Percentiles rank a stretch among this genome's conserved stretches.
Evolutionary conservation across 2,797 vertebrate genomes (phyloP).

Genomic region (Acanthurus tractus): DNA sequence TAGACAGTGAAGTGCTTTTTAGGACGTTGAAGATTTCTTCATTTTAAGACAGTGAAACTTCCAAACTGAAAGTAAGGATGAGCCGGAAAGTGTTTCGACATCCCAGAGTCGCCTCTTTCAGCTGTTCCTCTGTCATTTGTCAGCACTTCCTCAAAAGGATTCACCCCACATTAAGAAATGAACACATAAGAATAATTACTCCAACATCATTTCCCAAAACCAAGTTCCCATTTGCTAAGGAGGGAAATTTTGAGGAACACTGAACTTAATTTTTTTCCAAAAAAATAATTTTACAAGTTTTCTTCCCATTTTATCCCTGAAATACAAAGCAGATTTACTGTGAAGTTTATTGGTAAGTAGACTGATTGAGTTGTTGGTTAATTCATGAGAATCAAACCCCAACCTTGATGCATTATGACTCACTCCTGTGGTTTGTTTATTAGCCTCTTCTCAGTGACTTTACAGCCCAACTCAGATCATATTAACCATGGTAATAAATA

Average conservation of each 20-base stretch:
- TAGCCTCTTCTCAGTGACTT: slow-evolving; percentile 6
- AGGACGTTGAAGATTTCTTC: no score
- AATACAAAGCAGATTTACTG: neutral
- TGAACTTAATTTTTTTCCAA: neutral
- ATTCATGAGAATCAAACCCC: neutral
- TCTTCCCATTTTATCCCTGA: neutral
- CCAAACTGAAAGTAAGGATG: slow-evolving; percentile 6
- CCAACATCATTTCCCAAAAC: slow-evolving; percentile 61
- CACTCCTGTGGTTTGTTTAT: slow-evolving; percentile 1
- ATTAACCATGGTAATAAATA: neutral
- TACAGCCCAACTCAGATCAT: slow-evolving; percentile 7
- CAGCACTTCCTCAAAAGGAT: slow-evolving; percentile 79
- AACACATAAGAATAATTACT: slow-evolving; percentile 25
- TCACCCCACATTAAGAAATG: slow-evolving; percentile 76
- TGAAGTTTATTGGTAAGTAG: neutral
- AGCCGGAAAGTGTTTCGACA: slow-evolving; percentile 68
- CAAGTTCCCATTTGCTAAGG: slow-evolving; percentile 45
- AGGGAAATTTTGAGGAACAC: slow-evolving; percentile 5
- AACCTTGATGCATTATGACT: neutral
- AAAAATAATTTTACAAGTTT: neutral
- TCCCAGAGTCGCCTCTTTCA: slow-evolving; percentile 63
- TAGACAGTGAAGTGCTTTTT: neutral
- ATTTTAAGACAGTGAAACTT: no score
- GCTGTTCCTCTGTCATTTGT: slow-evolving; percentile 65
- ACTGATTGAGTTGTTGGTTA: slow-evolving; percentile 2